phyloP scores from a whole-genome alignment of 2,113 vertebrate species.

The Xiphophorus couchianus region DNA sequence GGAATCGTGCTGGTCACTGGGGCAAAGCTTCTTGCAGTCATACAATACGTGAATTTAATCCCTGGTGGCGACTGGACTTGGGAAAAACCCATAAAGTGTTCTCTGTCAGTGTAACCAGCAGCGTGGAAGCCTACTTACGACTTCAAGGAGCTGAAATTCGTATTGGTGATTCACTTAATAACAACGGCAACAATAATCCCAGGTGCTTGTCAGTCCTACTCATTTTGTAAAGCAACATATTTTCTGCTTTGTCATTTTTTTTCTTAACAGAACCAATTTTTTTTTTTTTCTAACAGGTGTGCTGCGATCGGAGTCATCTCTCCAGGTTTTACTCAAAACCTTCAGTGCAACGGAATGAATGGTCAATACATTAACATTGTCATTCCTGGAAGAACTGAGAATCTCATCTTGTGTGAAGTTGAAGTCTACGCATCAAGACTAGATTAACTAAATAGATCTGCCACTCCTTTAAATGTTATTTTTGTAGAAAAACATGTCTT shows the following conservation, averaged over 20 bases:
- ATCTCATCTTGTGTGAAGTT: constrained; percentile 13
- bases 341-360: neutral
- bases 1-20: constrained; percentile 10
- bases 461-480: too few species aligned
- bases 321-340: neutral
- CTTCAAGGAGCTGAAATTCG: constrained; percentile 27
- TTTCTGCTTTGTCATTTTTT: too few species aligned
- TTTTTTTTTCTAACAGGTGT: neutral
- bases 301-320: constrained; percentile 2
- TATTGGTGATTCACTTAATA: constrained; percentile 25
- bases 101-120: constrained; percentile 45
- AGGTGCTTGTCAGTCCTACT: constrained; percentile 26
- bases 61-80: constrained; percentile 65
- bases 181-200: constrained; percentile 60
- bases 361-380: constrained; percentile 24
- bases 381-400: neutral
- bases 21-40: constrained; percentile 19
- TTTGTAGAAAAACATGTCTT: too few species aligned
- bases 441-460: neutral
- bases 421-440: constrained; percentile 26
- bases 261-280: too few species aligned
- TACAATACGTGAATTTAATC: neutral
- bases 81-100: constrained; percentile 44
- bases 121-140: neutral
- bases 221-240: too few species aligned